phyloP scores from a whole-genome alignment of 2,888 invertebrate species.

The Eretmocerus hayati region DNA sequence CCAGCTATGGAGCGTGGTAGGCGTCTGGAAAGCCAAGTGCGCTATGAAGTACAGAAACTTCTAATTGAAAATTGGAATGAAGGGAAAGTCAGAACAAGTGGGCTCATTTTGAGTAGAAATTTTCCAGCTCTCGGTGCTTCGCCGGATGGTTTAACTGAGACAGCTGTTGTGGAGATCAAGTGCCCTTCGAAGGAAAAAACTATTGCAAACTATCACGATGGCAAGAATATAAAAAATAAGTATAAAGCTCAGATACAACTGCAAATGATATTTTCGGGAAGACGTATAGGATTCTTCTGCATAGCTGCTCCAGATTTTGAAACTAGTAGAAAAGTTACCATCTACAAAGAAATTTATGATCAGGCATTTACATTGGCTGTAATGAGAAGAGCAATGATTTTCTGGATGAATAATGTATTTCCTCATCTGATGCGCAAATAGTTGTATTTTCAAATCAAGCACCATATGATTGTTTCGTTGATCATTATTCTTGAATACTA shows the following conservation, averaged over 20 bases:
- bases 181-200: background rate
- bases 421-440: slow-evolving; percentile 3
- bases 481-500: background rate
- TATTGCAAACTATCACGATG: no score
- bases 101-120: background rate
- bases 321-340: slow-evolving; percentile 17
- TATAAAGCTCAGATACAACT: slow-evolving; percentile 26
- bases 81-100: background rate
- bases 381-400: slow-evolving; percentile 2
- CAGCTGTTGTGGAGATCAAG: slow-evolving; percentile 2
- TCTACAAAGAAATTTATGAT: slow-evolving; percentile 10
- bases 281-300: slow-evolving; percentile 26
- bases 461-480: background rate
- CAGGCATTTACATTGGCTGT: background rate
- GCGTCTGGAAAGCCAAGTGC: slow-evolving; percentile 23
- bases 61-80: background rate
- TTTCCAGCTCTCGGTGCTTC: slow-evolving; percentile 5
- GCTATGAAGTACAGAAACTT: background rate
- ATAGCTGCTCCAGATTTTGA: slow-evolving; percentile 29
- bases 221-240: no score
- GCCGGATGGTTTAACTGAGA: background rate
- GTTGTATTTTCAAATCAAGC: background rate
- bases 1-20: slow-evolving; percentile 26
- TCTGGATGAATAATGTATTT: slow-evolving; percentile 6
- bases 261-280: slow-evolving; percentile 28